Base-by-base conservation (phyloP, 2,113 vertebrate species). In the Drymodes brunneopygia region DNA sequence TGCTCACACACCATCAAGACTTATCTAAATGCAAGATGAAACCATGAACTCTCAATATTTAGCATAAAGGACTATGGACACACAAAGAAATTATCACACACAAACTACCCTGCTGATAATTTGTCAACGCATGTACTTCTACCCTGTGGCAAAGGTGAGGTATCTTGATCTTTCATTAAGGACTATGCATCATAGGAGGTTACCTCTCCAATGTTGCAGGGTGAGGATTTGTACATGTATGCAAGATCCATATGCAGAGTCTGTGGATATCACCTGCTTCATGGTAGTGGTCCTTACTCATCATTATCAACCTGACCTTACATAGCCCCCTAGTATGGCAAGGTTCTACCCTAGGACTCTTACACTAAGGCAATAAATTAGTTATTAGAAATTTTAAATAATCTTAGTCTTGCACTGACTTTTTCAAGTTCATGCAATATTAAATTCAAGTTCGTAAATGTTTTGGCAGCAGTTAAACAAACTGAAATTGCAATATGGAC, bases 201-300 rank as follows among this genome's bases (percentile, higher is more conserved):
- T 53, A 79, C 47, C 47, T 60, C 50, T 69, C 33, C 27, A 56
- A 57, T 13, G 74, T 0, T 40, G n/a, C 36, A 86, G 40, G 13
- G 4, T 65, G 25, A 94, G 12, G 51, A 79, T 42, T 36, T 2
- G 1, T 35, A 44, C 1, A 0, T 42, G 0, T 8, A 42, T 5
- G 19, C 12, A 50, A 50, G 53, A 42, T 19, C 10, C 2, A 0
- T 25, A 12, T 15, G 17, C 16, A 44, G 12, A 60, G 27, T 36
- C 47, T n/a, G 17, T 10, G 29, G 22, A 24, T 44, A 58, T 40
- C 28, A 38, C 7, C 28, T 50, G 38, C 67, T 71, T 44, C 44
- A 53, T 3, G 12, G 20, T 4, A 66, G 27, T 8, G 15, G 31
- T 23, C 42, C 27, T 66, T 62, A 38, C 31, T 48, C 18, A 29